A percentile compares a stretch with the other conserved stretches of the same genome.
Evolutionary conservation across 2,113 vertebrate genomes (phyloP).

Genomic region (Microcebus jonahi): DNA sequence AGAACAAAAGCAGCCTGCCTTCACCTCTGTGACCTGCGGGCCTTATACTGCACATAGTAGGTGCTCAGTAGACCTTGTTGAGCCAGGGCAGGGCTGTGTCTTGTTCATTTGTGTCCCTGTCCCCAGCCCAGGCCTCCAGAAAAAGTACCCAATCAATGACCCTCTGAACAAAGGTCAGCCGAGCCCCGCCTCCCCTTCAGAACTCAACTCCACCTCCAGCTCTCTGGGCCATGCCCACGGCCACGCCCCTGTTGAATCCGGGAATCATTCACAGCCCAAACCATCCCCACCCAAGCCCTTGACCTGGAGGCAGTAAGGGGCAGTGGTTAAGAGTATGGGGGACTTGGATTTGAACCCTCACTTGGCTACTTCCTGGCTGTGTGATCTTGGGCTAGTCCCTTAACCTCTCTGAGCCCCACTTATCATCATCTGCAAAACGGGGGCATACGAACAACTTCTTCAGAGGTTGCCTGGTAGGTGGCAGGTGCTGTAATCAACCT

Average conservation of each 20-base stretch:
- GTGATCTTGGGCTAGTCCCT: not conserved
- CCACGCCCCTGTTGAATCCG: not conserved
- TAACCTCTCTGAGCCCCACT: not conserved
- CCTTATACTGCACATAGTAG: not conserved
- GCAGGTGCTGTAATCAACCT: not conserved
- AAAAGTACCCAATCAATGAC: not conserved
- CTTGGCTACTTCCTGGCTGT: not conserved
- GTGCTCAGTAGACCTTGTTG: not conserved
- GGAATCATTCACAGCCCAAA: not conserved
- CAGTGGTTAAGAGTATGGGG: not conserved
- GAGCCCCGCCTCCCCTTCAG: not conserved
- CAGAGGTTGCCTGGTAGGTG: not conserved
- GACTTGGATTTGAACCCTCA: not conserved
- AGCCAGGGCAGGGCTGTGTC: not conserved
- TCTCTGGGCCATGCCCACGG: not conserved
- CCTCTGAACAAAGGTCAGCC: rapidly evolving
- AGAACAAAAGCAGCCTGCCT: not conserved
- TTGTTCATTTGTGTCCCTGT: not conserved
- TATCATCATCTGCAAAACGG: not conserved
- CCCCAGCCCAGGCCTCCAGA: not conserved
- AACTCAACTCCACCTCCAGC: not conserved
- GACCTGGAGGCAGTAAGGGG: not conserved
- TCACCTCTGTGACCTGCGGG: not conserved
- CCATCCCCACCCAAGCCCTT: not conserved
- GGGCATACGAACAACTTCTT: not conserved